These are phyloP conservation scores for Turritopsis rubra DNA, from an alignment of 30 jellyfish, hydroid and myxozoan genomes.

Conservation along the genomic window DNA sequence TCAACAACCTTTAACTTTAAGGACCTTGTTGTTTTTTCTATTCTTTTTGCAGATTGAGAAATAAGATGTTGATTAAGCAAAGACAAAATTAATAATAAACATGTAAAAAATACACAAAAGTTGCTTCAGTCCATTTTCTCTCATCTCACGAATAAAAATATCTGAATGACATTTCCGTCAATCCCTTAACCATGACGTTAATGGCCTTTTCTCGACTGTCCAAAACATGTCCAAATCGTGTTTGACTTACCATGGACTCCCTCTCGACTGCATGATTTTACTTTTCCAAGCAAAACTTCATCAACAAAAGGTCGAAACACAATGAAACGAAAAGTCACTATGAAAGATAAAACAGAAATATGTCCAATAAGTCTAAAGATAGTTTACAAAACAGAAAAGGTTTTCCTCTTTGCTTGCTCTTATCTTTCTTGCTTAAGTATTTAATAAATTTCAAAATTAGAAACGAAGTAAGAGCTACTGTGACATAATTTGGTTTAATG, in stretches of 20 bases:
- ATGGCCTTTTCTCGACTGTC: too few relatives aligned
- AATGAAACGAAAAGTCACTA: constrained; percentile 82
- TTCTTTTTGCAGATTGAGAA: too few relatives aligned
- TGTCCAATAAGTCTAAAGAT: background rate
- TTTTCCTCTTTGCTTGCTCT: background rate
- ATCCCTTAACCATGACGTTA: too few relatives aligned
- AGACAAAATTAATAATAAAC: background rate
- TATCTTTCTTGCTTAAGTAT: background rate
- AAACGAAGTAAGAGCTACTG: too few relatives aligned
- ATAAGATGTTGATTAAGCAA: background rate
- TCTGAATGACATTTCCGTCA: too few relatives aligned
- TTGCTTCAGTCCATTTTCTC: too few relatives aligned
- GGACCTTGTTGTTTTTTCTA: too few relatives aligned
- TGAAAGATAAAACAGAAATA: background rate
- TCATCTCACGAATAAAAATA: too few relatives aligned
- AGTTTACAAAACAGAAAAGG: background rate
- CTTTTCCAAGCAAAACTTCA: constrained; percentile 85
- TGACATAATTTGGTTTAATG: too few relatives aligned
- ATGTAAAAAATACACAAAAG: background rate
- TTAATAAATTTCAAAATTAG: background rate
- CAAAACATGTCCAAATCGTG: too few relatives aligned
- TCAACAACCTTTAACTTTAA: too few relatives aligned
- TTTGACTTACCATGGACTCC: constrained; percentile 98
- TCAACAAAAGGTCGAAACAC: constrained; percentile 95
- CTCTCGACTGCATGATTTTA: constrained; percentile 65